Base-by-base conservation (phyloP, 1,140 invertebrate species). In the Nasonia vitripennis region DNA sequence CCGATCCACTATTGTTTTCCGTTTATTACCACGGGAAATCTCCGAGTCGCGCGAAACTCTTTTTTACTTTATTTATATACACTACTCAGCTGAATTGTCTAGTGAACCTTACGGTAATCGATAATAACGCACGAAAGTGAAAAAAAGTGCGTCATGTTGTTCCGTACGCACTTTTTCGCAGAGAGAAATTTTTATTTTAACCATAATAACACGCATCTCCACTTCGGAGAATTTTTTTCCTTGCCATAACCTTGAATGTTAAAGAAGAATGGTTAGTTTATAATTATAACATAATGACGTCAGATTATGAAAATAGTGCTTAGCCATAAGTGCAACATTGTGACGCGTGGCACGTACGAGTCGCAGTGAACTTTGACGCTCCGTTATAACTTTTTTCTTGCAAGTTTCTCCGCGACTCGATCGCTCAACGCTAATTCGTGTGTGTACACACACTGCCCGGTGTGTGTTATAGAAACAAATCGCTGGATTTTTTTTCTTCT, bases 251-350 rank as follows among this genome's bases (percentile, higher is more conserved):
- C 74, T 77, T 77, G 74, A 77, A 51, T 77, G 9, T 77, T 77
- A 51, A 77, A 77, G 41, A 77, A 48, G 41, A 77, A 48, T 7
- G 1, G 10, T n/a, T 77, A 45, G 45, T 48, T 45, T 51, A 77
- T 77, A 41, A 77, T 77, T 48, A 77, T 77, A 77, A 51, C 45
- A 48, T n/a, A 27, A 77, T 77, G 74, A 77, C 41, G 74, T 77
- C 37, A 51, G 31, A 77, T 41, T 77, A 77, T 48, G 41, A 77
- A 77, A 77, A 75, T 41, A 34, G 41, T 77, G 17, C 55, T 62
- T 51, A 51, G 12, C n/a, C 2, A 77, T 77, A 2, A 1, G 17
- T 14, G 74, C 45, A 41, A 51, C 45, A 77, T 41, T 41, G 20
- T 74, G 37, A 62, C 55, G 55, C 55, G 5, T 55, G 51, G 9